Percentiles rank a stretch among this genome's conserved stretches.
Evolutionary conservation across 2,797 vertebrate species (phyloP).

Genomic region (Xyrichtys novacula): DNA sequence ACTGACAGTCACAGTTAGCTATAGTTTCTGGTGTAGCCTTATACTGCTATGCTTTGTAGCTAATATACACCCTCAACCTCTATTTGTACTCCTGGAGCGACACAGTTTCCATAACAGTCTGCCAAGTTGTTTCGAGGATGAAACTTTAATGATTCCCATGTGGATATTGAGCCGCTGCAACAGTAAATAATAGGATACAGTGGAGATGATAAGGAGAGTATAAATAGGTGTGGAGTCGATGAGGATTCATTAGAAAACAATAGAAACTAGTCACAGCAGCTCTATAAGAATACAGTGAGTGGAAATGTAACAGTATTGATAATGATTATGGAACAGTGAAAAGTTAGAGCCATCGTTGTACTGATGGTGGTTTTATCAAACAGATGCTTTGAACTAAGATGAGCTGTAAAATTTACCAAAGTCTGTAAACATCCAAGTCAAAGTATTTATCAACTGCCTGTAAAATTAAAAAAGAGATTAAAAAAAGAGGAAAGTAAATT

Average conservation of each 20-base stretch:
- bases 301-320: neutral
- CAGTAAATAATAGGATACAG: conserved; percentile 36
- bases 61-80: conserved; percentile 17
- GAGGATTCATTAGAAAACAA: neutral
- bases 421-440: no score
- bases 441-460: no score
- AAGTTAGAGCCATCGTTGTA: no score
- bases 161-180: conserved; percentile 22
- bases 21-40: conserved; percentile 20
- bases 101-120: conserved; percentile 53
- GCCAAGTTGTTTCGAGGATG: conserved; percentile 45
- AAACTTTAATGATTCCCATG: conserved; percentile 56
- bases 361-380: no score
- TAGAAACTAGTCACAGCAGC: neutral
- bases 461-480: no score
- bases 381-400: no score
- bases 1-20: conserved; percentile 27
- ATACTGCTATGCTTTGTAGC: conserved; percentile 2
- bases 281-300: neutral
- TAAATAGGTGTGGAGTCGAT: conserved; percentile 25
- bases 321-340: neutral
- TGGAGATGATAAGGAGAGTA: conserved; percentile 11
- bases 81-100: conserved; percentile 16
- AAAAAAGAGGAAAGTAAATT: no score
- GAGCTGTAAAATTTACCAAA: no score